A percentile compares a stretch with the other conserved stretches of the same genome.
Evolutionary conservation across 2,797 vertebrate genomes (phyloP).

Genomic region (Etheostoma nigrum): DNA sequence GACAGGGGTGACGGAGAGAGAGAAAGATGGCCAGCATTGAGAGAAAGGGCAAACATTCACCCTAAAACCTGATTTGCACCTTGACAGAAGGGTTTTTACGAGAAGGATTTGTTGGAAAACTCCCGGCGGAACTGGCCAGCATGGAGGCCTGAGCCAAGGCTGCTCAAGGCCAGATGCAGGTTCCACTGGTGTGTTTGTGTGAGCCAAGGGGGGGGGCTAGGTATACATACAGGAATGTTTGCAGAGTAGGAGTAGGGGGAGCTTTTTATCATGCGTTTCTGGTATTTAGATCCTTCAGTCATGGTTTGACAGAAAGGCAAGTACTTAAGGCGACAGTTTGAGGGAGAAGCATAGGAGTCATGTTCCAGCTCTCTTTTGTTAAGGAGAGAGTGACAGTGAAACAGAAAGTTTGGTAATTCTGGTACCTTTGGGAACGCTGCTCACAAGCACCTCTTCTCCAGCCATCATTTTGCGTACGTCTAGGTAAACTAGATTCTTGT

Average conservation of each 20-base stretch:
- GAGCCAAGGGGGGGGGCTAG: conserved; percentile 28
- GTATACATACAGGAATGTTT: conserved; percentile 50
- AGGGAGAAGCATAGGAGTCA: conserved; percentile 59
- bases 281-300: conserved; percentile 78
- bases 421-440: conserved; percentile 14
- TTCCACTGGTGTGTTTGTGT: conserved; percentile 49
- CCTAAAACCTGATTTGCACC: conserved; percentile 55
- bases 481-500: neutral
- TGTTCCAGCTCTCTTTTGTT: conserved; percentile 63
- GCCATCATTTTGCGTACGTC: conserved; percentile 27
- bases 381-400: conserved; percentile 46
- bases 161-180: conserved; percentile 57
- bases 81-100: conserved; percentile 66
- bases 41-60: conserved; percentile 48
- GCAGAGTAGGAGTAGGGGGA: conserved; percentile 57
- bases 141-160: conserved; percentile 38
- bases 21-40: conserved; percentile 39
- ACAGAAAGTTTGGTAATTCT: conserved; percentile 14
- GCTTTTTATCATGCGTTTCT: conserved; percentile 79
- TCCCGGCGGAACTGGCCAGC: conserved; percentile 56
- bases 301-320: conserved; percentile 69
- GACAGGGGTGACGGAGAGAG: conserved; percentile 38
- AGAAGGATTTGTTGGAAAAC: conserved; percentile 63
- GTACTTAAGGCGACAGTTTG: conserved; percentile 62
- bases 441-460: conserved; percentile 17